Percentiles rank a stretch among this genome's conserved stretches.
phyloP scores from a whole-genome alignment of 2,113 vertebrate species.

The Seriola dumerili region DNA sequence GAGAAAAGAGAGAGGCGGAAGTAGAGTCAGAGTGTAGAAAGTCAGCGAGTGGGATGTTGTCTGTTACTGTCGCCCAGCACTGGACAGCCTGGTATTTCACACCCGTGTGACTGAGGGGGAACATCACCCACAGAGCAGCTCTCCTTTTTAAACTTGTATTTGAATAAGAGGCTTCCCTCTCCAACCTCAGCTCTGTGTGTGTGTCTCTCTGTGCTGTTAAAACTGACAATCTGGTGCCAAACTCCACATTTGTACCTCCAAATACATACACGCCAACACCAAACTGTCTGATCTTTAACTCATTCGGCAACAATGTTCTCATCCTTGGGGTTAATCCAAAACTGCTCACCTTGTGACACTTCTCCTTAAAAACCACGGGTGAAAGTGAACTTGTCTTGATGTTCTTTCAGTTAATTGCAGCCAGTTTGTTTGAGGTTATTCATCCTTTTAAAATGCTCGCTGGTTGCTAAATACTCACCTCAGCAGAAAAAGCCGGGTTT shows the following conservation, averaged over 20 bases:
- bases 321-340: neutral
- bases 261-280: conserved; percentile 20
- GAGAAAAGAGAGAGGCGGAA: neutral
- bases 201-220: conserved; percentile 45
- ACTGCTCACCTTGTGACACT: neutral
- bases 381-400: conserved; percentile 20
- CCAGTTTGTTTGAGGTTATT: conserved; percentile 19
- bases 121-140: conserved; percentile 36
- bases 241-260: conserved; percentile 13
- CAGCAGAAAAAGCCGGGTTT: conserved; percentile 74
- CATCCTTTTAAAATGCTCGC: conserved; percentile 43
- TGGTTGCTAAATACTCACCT: conserved; percentile 56
- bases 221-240: conserved; percentile 53
- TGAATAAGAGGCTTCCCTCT: conserved; percentile 54
- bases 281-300: conserved; percentile 10
- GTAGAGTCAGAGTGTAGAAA: conserved; percentile 24
- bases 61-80: conserved; percentile 17
- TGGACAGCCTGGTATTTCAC: conserved; percentile 67
- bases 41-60: conserved; percentile 29
- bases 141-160: conserved; percentile 44
- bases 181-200: conserved; percentile 10
- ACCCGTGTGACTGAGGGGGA: conserved; percentile 49
- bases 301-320: neutral
- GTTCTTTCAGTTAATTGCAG: conserved; percentile 17
- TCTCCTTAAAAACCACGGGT: neutral